phyloP scores from a whole-genome alignment of 1,140 invertebrate species.

The Copidosoma floridanum region DNA sequence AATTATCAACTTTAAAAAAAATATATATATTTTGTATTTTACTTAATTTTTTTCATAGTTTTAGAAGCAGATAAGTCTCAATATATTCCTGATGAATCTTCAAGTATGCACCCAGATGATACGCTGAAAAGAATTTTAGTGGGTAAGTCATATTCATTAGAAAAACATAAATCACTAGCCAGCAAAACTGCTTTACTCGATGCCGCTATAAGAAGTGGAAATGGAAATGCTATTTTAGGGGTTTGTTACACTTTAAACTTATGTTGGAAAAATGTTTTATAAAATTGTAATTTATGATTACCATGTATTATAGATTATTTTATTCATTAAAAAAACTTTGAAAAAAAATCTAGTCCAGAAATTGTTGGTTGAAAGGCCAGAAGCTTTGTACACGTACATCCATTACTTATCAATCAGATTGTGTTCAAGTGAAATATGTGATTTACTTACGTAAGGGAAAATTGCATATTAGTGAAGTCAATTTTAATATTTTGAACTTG shows the following conservation, averaged over 20 bases:
- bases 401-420: constrained; percentile 57
- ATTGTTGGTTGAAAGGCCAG: constrained; percentile 51
- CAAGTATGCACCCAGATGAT: constrained; percentile 40
- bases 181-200: constrained; percentile 57
- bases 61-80: constrained; percentile 40
- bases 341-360: constrained; percentile 55
- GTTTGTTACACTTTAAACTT: constrained; percentile 41
- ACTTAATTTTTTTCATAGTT: constrained; percentile 34
- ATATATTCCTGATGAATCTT: constrained; percentile 36
- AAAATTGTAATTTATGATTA: constrained; percentile 13
- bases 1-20: too few relatives aligned
- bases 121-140: constrained; percentile 54
- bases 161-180: constrained; percentile 56
- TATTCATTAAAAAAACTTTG: constrained; percentile 58
- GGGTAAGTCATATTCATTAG: constrained; percentile 53
- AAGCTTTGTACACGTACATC: constrained; percentile 56
- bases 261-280: constrained; percentile 10
- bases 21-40: constrained; percentile 1
- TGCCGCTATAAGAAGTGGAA: constrained; percentile 53
- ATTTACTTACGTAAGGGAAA: constrained; percentile 56
- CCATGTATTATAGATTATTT: constrained; percentile 46
- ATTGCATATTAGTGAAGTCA: too few relatives aligned
- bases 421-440: constrained; percentile 55
- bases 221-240: constrained; percentile 60
- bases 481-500: constrained; percentile 11